Conservation (phyloP, 2,113 vertebrate species). For the Ophthalmotilapia sp. region DNA sequence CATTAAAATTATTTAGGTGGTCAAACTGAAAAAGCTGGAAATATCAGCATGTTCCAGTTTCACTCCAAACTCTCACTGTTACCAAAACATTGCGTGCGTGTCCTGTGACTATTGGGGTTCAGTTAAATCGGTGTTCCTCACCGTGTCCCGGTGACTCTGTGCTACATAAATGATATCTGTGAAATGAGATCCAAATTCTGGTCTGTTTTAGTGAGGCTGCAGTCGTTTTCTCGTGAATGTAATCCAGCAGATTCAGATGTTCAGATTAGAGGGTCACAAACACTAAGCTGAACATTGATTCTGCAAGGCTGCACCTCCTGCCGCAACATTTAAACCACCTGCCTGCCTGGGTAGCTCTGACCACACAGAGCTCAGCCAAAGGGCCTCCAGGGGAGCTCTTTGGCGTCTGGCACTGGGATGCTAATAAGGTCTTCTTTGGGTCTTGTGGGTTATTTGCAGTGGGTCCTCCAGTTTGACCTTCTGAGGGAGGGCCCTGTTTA, state of each 20-base stretch:
- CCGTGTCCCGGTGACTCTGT: neutral
- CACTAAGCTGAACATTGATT: neutral
- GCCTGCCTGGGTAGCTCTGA: neutral
- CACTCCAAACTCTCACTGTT: neutral
- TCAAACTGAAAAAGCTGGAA: neutral
- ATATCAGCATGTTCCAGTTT: neutral
- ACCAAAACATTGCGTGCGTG: neutral
- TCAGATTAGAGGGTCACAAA: neutral
- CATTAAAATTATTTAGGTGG: neutral
- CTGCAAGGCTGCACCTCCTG: neutral
- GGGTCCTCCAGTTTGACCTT: neutral
- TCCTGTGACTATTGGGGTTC: neutral
- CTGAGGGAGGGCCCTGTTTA: neutral
- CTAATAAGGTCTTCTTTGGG: neutral
- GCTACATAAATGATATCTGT: neutral
- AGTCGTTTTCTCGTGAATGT: conserved; percentile 54
- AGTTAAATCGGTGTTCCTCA: neutral
- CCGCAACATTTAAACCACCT: neutral
- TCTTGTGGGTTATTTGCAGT: neutral
- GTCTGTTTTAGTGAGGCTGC: conserved; percentile 9
- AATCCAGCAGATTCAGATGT: conserved; percentile 28
- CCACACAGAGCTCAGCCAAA: neutral
- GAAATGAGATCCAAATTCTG: conserved; percentile 11
- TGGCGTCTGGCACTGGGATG: neutral
- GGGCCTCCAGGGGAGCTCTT: neutral